Conservation (phyloP, 2,797 vertebrate genomes). For the Bradypodion pumilum region DNA sequence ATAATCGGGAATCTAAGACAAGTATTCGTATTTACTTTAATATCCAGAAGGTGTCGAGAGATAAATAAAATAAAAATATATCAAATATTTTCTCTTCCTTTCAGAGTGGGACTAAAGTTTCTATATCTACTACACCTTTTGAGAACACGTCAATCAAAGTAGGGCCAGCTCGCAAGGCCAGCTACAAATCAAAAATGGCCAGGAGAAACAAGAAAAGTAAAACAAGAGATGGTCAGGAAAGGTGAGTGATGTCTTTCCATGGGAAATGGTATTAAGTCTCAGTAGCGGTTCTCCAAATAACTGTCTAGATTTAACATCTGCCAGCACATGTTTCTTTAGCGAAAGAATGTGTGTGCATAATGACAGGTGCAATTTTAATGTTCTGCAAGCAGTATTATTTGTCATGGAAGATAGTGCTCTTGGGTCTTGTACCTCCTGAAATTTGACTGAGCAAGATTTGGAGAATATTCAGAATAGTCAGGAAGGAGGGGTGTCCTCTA, state of each 20-base stretch:
- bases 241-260: conserved; percentile 71
- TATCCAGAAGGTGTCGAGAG: background rate
- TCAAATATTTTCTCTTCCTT: conserved; percentile 28
- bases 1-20: conserved; percentile 61
- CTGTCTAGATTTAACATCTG: background rate
- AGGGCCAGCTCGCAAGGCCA: conserved; percentile 91
- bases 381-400: background rate
- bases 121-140: conserved; percentile 92
- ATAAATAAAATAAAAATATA: conserved; percentile 8
- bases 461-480: background rate
- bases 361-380: background rate
- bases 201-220: conserved; percentile 91
- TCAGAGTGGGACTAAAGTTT: conserved; percentile 94
- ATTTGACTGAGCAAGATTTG: background rate
- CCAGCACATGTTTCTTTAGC: background rate
- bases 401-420: background rate
- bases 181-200: conserved; percentile 94
- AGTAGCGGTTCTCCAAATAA: background rate
- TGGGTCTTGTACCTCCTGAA: background rate
- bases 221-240: conserved; percentile 92
- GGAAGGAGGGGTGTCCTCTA: no score
- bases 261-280: conserved; percentile 22
- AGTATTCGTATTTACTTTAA: conserved; percentile 43
- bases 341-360: background rate
- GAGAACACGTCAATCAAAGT: conserved; percentile 98